These are phyloP conservation scores for Thryonomys swinderianus DNA, from an alignment of 2,113 vertebrate genomes.

Conservation along the genomic window DNA sequence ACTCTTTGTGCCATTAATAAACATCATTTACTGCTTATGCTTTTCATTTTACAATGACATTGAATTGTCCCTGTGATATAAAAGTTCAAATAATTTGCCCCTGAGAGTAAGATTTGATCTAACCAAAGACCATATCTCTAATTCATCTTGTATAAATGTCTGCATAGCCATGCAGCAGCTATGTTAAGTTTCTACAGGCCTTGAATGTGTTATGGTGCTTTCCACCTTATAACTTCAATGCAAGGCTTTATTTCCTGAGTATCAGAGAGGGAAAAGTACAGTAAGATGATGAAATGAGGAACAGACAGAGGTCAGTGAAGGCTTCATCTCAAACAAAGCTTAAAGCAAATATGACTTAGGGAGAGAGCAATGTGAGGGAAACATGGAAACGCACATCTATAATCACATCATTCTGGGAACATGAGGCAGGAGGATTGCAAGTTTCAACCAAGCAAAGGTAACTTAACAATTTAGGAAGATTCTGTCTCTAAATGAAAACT, in stretches of 20 bases:
- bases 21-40: constrained; percentile 12
- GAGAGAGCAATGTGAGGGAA: not conserved
- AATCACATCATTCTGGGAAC: not conserved
- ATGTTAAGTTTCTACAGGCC: not conserved
- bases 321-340: not conserved
- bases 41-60: not conserved
- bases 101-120: not conserved
- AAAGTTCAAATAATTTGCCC: not conserved
- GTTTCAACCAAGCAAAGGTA: too few species aligned
- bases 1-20: constrained; percentile 28
- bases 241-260: not conserved
- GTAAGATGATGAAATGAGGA: not conserved
- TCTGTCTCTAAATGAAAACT: not conserved
- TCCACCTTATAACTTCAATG: not conserved
- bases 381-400: not conserved
- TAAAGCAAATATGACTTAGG: not conserved
- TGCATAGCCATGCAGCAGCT: not conserved
- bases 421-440: not conserved
- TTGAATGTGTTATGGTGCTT: not conserved
- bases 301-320: not conserved
- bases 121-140: not conserved
- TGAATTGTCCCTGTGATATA: constrained; percentile 10
- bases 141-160: not conserved
- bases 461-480: not conserved
- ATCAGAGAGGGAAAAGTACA: not conserved